Conservation (phyloP, 37 sponge, comb jelly and placozoan species). For the Spongilla lacustris region DNA sequence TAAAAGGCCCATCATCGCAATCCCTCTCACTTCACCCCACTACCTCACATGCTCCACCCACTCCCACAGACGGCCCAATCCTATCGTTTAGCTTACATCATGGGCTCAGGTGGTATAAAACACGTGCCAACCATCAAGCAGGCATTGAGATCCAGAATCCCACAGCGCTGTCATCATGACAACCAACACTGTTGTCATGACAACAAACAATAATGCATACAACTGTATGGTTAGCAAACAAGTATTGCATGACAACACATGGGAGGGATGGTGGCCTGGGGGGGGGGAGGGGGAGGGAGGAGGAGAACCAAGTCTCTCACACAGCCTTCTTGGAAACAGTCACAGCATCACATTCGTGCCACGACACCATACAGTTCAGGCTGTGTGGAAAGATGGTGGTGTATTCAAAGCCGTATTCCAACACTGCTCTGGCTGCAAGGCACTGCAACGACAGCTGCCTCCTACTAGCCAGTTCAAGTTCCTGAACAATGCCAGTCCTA, state of each 20-base stretch:
- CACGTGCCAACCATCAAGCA: background rate
- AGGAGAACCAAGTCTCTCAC: background rate
- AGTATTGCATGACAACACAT: background rate
- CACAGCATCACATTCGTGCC: conserved; percentile 45
- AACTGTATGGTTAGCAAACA: background rate
- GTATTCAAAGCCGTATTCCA: conserved; percentile 35
- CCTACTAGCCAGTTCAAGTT: background rate
- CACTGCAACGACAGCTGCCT: conserved; percentile 51
- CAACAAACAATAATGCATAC: no score
- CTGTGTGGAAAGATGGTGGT: conserved; percentile 26
- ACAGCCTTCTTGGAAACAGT: background rate
- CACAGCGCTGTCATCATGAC: background rate
- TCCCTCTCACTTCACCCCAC: background rate
- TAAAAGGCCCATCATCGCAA: background rate
- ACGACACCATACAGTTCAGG: conserved; percentile 52
- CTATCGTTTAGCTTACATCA: conserved; percentile 60
- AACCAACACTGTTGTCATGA: no score
- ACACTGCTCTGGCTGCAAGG: conserved; percentile 40
- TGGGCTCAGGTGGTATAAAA: conserved; percentile 50
- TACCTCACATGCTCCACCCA: background rate
- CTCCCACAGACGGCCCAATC: conserved; percentile 24
- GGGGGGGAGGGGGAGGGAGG: background rate
- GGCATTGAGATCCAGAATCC: background rate
- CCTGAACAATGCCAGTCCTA: background rate
- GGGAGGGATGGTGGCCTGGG: background rate